Evolutionary conservation across 2,888 invertebrate genomes (phyloP).

Genomic region (Panzeria rudis): DNA sequence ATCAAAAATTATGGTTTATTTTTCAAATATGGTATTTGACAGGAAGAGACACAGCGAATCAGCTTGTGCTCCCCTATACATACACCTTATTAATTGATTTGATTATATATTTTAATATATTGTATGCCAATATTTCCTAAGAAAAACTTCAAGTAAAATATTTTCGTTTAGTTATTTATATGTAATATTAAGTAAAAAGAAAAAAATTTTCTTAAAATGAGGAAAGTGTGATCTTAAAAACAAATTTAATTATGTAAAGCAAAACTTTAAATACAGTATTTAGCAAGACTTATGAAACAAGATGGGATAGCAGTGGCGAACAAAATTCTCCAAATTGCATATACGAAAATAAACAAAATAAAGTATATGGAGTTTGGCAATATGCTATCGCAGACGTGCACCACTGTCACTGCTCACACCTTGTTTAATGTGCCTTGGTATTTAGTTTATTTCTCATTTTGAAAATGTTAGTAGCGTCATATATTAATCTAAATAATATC

Average conservation of each 20-base stretch:
- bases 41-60: too few relatives aligned
- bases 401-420: neutral
- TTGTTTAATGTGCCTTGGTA: neutral
- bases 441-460: conserved; percentile 17
- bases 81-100: too few relatives aligned
- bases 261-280: conserved; percentile 37
- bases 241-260: neutral
- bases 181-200: neutral
- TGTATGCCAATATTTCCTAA: conserved; percentile 3
- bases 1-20: too few relatives aligned
- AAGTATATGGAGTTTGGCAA: too few relatives aligned
- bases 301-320: too few relatives aligned
- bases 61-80: too few relatives aligned
- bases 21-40: too few relatives aligned
- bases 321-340: too few relatives aligned
- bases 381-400: too few relatives aligned
- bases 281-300: neutral
- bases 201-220: neutral
- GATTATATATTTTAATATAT: too few relatives aligned
- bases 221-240: conserved; percentile 38
- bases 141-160: neutral
- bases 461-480: neutral
- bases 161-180: conserved; percentile 22
- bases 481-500: neutral
- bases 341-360: too few relatives aligned